A percentile compares a stretch with the other conserved stretches of the same genome.
Evolutionary conservation across 1,140 invertebrate genomes (phyloP).

Genomic region (Drosophila pandora): DNA sequence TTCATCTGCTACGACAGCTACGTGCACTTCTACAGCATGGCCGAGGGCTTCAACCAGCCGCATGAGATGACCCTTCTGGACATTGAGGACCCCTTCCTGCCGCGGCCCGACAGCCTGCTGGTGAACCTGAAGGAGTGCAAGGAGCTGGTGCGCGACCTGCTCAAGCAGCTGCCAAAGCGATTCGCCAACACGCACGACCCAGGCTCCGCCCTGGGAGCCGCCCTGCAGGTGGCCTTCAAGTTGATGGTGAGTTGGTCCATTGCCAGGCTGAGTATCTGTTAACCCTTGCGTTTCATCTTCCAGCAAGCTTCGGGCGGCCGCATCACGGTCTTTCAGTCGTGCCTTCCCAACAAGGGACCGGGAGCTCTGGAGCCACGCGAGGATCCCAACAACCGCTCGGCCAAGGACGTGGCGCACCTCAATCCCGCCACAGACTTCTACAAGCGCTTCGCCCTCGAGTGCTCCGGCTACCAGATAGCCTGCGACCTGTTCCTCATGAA

Average conservation of each 20-base stretch:
- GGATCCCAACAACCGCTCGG: constrained; percentile 92
- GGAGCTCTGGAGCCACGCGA: constrained; percentile 94
- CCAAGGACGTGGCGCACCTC: constrained; percentile 92
- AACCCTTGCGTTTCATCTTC: not conserved
- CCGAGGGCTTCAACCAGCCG: constrained; percentile 93
- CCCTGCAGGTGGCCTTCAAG: constrained; percentile 96
- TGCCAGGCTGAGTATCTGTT: not conserved
- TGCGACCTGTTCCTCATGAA: constrained; percentile 98
- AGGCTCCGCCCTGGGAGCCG: constrained; percentile 94
- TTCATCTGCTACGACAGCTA: constrained; percentile 97
- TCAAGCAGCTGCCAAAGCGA: constrained; percentile 91
- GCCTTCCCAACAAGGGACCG: constrained; percentile 95
- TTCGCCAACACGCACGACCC: constrained; percentile 90
- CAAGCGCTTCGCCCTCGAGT: constrained; percentile 97
- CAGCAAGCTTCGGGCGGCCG: constrained; percentile 96
- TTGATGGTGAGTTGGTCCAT: constrained; percentile 88
- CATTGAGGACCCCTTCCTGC: constrained; percentile 95
- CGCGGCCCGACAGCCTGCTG: constrained; percentile 95
- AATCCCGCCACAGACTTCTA: constrained; percentile 99
- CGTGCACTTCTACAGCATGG: constrained; percentile 97
- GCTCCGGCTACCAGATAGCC: constrained; percentile 97
- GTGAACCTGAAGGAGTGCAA: constrained; percentile 95
- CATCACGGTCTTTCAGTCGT: constrained; percentile 96
- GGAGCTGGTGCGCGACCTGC: constrained; percentile 91
- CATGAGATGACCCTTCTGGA: constrained; percentile 97